A percentile compares a stretch with the other conserved stretches of the same genome.
Evolutionary conservation across 2,797 vertebrate genomes (phyloP).

Genomic region (Erithacus rubecula): DNA sequence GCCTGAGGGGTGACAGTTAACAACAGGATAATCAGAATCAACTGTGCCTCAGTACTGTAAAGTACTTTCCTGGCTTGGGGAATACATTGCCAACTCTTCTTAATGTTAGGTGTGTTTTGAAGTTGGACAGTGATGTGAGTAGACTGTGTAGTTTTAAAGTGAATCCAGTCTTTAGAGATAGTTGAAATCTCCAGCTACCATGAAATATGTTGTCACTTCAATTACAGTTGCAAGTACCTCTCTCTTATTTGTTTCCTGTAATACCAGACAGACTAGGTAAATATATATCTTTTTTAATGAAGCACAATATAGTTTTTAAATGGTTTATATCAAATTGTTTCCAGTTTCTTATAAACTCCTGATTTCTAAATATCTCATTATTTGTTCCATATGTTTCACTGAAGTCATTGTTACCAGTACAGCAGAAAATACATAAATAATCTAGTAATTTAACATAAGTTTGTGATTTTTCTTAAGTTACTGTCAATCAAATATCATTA

Average conservation of each 20-base stretch:
- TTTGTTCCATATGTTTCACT: slow-evolving; percentile 75
- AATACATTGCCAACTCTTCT: neutral
- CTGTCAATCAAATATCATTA: slow-evolving; percentile 73
- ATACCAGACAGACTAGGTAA: slow-evolving; percentile 70
- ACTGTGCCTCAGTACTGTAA: neutral
- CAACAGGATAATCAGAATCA: slow-evolving; percentile 19
- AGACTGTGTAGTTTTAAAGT: slow-evolving; percentile 30
- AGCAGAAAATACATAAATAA: slow-evolving; percentile 74
- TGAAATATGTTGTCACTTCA: slow-evolving; percentile 68
- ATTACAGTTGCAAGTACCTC: slow-evolving; percentile 61
- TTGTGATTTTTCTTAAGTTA: slow-evolving; percentile 71
- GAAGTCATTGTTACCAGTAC: slow-evolving; percentile 75
- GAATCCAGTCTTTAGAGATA: slow-evolving; percentile 53
- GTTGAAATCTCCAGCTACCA: slow-evolving; percentile 65
- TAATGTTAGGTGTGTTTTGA: slow-evolving; percentile 19
- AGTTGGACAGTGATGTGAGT: neutral
- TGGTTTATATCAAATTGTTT: slow-evolving; percentile 73
- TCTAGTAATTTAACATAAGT: slow-evolving; percentile 65
- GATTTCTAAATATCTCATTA: slow-evolving; percentile 75
- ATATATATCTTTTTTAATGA: slow-evolving; percentile 72
- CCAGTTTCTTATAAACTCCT: slow-evolving; percentile 72
- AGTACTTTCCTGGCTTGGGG: neutral
- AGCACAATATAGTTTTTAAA: slow-evolving; percentile 74
- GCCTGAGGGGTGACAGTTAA: slow-evolving; percentile 23
- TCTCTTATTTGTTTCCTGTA: slow-evolving; percentile 69